A percentile compares a stretch with the other conserved stretches of the same genome.
These are phyloP conservation scores for Salmo trutta DNA, from an alignment of 2,797 vertebrate genomes.

Conservation along the genomic window DNA sequence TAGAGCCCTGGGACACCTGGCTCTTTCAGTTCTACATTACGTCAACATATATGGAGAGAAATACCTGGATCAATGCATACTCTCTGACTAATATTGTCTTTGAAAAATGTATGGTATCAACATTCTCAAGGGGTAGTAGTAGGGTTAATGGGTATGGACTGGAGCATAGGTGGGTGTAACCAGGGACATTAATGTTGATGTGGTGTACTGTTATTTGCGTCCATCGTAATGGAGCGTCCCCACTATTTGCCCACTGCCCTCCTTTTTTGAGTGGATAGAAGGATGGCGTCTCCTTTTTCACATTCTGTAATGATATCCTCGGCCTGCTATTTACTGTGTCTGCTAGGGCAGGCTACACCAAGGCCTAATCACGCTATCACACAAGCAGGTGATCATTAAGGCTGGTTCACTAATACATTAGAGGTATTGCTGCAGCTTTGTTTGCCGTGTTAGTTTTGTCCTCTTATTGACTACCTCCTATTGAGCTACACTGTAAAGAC, in stretches of 20 bases:
- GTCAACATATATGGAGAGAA: not conserved
- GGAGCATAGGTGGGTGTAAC: not conserved
- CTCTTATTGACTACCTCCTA: not conserved
- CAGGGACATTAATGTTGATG: not conserved
- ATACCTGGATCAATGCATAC: not conserved
- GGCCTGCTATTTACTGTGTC: conserved; percentile 2
- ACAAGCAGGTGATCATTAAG: not conserved
- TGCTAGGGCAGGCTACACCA: conserved; percentile 18
- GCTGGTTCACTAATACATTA: not conserved
- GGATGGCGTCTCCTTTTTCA: conserved; percentile 35
- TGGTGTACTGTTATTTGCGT: not conserved
- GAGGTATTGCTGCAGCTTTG: not conserved
- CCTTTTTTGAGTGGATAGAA: not conserved
- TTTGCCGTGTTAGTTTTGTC: conserved; percentile 3
- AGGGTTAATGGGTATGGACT: not conserved
- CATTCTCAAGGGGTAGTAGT: not conserved
- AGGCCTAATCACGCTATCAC: not conserved
- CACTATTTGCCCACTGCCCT: not conserved
- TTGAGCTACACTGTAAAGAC: not conserved
- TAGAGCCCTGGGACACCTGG: not conserved
- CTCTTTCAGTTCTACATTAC: not conserved
- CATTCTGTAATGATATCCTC: conserved; percentile 33
- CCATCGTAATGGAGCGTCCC: not conserved
- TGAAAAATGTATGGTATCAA: not conserved
- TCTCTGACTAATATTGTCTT: not conserved